These are phyloP conservation scores for Nasonia vitripennis DNA, from an alignment of 1,140 invertebrate species.

Conservation along the genomic window DNA sequence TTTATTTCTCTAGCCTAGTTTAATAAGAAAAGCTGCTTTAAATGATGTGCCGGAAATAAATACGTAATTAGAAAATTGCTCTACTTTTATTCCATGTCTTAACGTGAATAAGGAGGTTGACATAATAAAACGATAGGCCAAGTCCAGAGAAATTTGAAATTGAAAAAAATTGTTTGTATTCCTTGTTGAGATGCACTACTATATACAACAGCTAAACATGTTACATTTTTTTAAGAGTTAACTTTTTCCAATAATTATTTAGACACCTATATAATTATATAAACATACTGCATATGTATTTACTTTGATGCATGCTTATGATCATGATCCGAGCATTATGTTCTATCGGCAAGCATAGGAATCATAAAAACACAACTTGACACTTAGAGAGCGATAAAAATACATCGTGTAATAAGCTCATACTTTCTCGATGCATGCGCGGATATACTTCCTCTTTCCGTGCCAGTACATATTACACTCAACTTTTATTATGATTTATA, in stretches of 20 bases:
- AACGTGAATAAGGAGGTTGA: constrained; percentile 7
- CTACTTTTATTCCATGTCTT: constrained; percentile 19
- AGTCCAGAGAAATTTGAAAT: background rate
- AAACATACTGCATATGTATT: no score
- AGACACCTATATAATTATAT: no score
- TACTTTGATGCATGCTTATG: no score
- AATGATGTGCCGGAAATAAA: constrained; percentile 7
- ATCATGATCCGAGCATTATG: background rate
- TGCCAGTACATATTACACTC: background rate
- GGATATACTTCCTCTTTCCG: background rate
- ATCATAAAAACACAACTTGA: background rate
- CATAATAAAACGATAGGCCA: background rate
- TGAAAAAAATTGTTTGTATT: no score
- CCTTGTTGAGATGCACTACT: no score
- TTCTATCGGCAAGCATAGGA: background rate
- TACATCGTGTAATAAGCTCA: background rate
- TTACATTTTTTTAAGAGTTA: no score
- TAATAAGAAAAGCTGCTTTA: background rate
- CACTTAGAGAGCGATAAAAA: background rate
- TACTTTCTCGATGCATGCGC: background rate
- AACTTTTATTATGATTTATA: background rate
- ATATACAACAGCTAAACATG: no score
- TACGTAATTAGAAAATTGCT: background rate
- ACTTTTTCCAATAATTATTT: no score
- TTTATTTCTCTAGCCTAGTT: background rate